Evolutionary conservation across 2,797 vertebrate genomes (phyloP).

Genomic region (Epinephelus awoara): DNA sequence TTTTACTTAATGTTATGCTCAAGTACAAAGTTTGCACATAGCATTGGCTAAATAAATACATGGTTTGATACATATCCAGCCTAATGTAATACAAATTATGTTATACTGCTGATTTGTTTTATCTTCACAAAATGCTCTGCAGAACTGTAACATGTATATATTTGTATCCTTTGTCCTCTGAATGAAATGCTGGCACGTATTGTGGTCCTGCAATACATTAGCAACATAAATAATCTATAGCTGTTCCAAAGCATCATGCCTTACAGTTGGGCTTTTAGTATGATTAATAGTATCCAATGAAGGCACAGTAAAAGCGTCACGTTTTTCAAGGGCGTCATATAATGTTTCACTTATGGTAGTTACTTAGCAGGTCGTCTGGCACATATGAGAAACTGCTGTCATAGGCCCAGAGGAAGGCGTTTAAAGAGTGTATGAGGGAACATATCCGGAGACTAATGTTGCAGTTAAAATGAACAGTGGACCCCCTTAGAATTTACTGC

Average conservation of each 20-base stretch:
- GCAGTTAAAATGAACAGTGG: slow-evolving; percentile 57
- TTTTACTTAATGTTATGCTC: not conserved
- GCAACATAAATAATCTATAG: slow-evolving; percentile 63
- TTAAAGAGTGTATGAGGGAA: slow-evolving; percentile 70
- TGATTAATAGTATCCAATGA: slow-evolving; percentile 72
- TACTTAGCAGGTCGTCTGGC: slow-evolving; percentile 66
- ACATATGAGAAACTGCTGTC: slow-evolving; percentile 48
- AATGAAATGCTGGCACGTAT: slow-evolving; percentile 48
- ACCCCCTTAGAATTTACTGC: slow-evolving; percentile 43
- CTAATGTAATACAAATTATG: slow-evolving; percentile 8
- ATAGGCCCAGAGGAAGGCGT: slow-evolving; percentile 66
- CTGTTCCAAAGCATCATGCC: slow-evolving; percentile 49
- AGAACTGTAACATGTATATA: slow-evolving; percentile 31
- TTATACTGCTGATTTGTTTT: not conserved
- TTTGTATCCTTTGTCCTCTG: slow-evolving; percentile 56
- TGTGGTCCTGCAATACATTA: slow-evolving; percentile 60
- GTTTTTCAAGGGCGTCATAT: slow-evolving; percentile 66
- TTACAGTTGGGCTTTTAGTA: slow-evolving; percentile 64
- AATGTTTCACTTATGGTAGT: slow-evolving; percentile 57
- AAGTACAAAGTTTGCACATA: slow-evolving; percentile 21
- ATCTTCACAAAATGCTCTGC: slow-evolving; percentile 7
- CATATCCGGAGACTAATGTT: slow-evolving; percentile 67
- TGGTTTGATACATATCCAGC: not conserved
- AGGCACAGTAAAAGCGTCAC: slow-evolving; percentile 62
- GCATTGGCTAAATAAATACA: slow-evolving; percentile 6